These are phyloP conservation scores for Scaeva pyrastri DNA, from an alignment of 2,888 invertebrate species.

Conservation along the genomic window DNA sequence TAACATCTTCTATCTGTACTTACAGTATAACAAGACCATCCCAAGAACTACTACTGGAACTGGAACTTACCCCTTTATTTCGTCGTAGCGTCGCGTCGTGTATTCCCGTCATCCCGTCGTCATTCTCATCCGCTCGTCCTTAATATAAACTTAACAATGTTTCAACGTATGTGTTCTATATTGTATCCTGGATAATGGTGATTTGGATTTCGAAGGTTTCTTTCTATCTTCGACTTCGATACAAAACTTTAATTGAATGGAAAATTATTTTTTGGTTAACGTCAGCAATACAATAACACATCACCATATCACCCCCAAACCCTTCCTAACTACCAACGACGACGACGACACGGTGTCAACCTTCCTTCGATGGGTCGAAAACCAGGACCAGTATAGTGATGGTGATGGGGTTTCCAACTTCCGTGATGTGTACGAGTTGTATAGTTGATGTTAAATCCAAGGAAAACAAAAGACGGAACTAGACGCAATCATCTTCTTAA, in stretches of 20 bases:
- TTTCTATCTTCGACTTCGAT: constrained; percentile 58
- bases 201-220: constrained; percentile 68
- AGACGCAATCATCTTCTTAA: constrained; percentile 44
- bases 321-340: constrained; percentile 29
- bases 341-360: constrained; percentile 21
- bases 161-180: background rate
- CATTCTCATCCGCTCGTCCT: background rate
- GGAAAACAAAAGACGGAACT: constrained; percentile 64
- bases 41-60: background rate
- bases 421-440: constrained; percentile 34
- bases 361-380: background rate
- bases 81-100: background rate
- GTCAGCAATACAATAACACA: constrained; percentile 63
- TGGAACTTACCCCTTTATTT: background rate
- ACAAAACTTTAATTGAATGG: constrained; percentile 74
- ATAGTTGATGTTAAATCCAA: constrained; percentile 47
- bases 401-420: constrained; percentile 23
- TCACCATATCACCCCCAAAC: background rate
- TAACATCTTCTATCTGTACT: constrained; percentile 3
- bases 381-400: background rate
- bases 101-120: no score
- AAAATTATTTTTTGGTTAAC: constrained; percentile 71
- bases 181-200: constrained; percentile 15
- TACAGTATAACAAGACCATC: background rate
- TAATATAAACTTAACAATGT: constrained; percentile 48